Evolutionary conservation across 2,113 vertebrate species (phyloP), one percentile per base, ranked within the genome.

Genomic region (Zapus hudsonius): DNA sequence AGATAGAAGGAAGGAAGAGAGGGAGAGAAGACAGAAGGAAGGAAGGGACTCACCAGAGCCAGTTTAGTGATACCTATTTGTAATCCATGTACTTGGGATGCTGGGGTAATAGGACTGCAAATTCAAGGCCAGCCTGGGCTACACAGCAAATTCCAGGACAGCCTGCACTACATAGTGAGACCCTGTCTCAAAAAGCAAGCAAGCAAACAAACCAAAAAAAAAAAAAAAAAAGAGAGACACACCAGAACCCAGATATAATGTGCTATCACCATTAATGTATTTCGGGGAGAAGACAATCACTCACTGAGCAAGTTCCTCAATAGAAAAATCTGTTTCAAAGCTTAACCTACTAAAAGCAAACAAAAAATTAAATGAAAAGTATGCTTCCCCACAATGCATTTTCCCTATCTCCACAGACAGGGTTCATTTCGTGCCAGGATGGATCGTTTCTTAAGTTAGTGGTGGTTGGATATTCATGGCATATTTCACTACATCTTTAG

Each of bases 341-440:
- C 72, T 84, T 86, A 59, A 59, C 59, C n/a, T 87, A 63, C 23
- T 80, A 25, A 87, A 92, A 66, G 40, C 20, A 31, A 89, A 69
- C n/a, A 42, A 55, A 42, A 64, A 52, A 7, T 52, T 19, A 11
- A 64, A 90, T 61, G 36, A 22, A 86, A 83, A 92, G 15, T 25
- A n/a, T 38, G 8, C 38, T 84, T 87, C 91, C 59, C 33, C 29
- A 61, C 42, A 5, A 12, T 59, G 11, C 19, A 15, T 67, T 64
- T 93, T 23, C 59, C 33, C 38, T 52, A 22, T 61, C 4, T 69
- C 38, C 11, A 73, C 3, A 79, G 64, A 31, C 23, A 63, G 19
- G 12, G 9, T 20, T 76, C 36, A 61, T 74, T 31, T 13, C 10
- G 38, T 7, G 25, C n/a, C 31, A 74, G 15, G 33, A 70, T 20